phyloP scores from a whole-genome alignment of 1,140 invertebrate genomes.

The Drosophila aff. region DNA sequence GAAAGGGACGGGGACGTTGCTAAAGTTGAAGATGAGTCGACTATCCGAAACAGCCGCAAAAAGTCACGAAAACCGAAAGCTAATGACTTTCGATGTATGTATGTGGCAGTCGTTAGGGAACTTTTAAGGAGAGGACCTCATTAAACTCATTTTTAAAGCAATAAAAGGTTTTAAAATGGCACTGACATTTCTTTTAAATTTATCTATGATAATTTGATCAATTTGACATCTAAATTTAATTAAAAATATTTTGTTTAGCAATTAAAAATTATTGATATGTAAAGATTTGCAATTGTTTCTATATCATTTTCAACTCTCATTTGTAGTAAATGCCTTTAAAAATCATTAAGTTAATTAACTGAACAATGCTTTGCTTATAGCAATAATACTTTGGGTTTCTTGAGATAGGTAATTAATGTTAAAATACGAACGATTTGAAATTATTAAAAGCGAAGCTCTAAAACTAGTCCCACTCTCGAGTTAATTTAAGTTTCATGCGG shows the following conservation, averaged over 20 bases:
- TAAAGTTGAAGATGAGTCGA: conserved; percentile 41
- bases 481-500: not conserved
- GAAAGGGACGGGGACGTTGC: not conserved
- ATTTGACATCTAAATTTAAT: too few relatives aligned
- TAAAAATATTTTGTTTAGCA: too few relatives aligned
- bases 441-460: too few relatives aligned
- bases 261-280: too few relatives aligned
- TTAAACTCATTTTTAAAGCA: not conserved
- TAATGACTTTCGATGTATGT: conserved; percentile 47
- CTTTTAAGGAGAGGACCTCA: conserved; percentile 5
- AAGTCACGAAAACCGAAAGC: conserved; percentile 48
- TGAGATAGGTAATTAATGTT: not conserved
- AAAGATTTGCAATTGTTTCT: too few relatives aligned
- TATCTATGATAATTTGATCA: too few relatives aligned
- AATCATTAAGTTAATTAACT: too few relatives aligned
- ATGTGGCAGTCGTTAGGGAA: conserved; percentile 34
- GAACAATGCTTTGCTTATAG: not conserved
- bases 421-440: not conserved
- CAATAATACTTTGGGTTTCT: not conserved
- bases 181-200: too few relatives aligned
- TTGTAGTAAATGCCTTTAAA: too few relatives aligned
- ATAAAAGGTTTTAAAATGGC: not conserved
- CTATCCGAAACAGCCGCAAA: conserved; percentile 35
- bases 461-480: not conserved
- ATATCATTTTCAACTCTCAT: too few relatives aligned